Conservation (phyloP, 2,113 vertebrate genomes). For the Mastomys coucha region DNA sequence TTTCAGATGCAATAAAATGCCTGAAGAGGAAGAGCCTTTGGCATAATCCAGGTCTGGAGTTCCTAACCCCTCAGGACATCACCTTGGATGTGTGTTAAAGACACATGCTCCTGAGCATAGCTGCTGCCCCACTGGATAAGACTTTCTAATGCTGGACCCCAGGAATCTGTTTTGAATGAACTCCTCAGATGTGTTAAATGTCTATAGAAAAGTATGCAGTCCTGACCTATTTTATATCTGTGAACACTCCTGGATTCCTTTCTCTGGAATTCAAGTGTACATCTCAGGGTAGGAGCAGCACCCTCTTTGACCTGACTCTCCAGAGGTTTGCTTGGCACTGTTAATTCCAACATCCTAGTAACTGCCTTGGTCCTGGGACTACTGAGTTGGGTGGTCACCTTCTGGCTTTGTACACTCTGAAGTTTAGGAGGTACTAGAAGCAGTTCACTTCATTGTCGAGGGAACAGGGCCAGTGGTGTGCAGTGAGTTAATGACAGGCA, state of each 20-base stretch:
- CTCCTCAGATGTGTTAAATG: neutral
- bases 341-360: neutral
- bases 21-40: neutral
- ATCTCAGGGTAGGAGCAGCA: no score
- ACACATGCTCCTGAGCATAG: neutral
- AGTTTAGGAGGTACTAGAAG: neutral
- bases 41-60: neutral
- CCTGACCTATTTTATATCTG: neutral
- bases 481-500: neutral
- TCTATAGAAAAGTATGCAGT: neutral
- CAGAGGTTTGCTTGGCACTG: neutral
- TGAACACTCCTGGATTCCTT: neutral
- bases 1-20: conserved; percentile 5
- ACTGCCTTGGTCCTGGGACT: neutral
- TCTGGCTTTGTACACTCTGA: neutral
- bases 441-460: neutral
- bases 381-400: neutral
- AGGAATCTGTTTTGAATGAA: neutral
- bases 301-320: neutral
- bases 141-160: neutral
- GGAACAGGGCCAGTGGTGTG: neutral
- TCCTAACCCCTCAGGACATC: neutral
- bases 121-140: neutral
- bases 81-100: neutral
- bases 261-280: neutral